Conservation (phyloP, 92 coral and sea anemone genomes). For the Zoanthus gigantus region DNA sequence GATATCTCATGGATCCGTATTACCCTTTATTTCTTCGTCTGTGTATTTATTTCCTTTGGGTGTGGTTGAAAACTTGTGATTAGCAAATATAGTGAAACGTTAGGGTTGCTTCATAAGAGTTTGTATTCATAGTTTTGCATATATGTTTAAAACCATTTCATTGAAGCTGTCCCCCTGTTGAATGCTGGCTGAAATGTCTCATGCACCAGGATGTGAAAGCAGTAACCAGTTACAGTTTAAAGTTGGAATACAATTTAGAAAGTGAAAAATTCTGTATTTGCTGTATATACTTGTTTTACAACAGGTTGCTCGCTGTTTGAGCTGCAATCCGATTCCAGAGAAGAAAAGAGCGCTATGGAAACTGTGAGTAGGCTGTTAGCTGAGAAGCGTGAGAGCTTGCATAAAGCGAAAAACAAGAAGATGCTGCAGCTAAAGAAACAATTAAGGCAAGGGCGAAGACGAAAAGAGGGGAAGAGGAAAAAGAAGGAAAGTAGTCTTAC, state of each 20-base stretch:
- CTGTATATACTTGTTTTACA: background rate
- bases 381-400: constrained; percentile 13
- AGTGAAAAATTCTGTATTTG: background rate
- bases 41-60: background rate
- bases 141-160: too few species aligned
- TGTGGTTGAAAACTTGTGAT: background rate
- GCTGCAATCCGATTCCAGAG: constrained; percentile 11
- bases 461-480: constrained; percentile 5
- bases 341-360: constrained; percentile 49
- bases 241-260: background rate
- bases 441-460: constrained; percentile 1
- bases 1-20: background rate
- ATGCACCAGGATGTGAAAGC: too few species aligned
- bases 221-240: too few species aligned
- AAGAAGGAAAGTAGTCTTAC: background rate
- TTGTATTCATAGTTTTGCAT: too few species aligned
- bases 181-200: too few species aligned
- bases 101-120: too few species aligned
- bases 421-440: background rate
- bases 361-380: constrained; percentile 34
- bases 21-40: background rate
- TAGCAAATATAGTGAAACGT: background rate
- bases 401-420: constrained; percentile 27
- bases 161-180: too few species aligned
- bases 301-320: background rate